Evolutionary conservation across 2,888 invertebrate species (phyloP).

Genomic region (Xestoiulus laeticollis): DNA sequence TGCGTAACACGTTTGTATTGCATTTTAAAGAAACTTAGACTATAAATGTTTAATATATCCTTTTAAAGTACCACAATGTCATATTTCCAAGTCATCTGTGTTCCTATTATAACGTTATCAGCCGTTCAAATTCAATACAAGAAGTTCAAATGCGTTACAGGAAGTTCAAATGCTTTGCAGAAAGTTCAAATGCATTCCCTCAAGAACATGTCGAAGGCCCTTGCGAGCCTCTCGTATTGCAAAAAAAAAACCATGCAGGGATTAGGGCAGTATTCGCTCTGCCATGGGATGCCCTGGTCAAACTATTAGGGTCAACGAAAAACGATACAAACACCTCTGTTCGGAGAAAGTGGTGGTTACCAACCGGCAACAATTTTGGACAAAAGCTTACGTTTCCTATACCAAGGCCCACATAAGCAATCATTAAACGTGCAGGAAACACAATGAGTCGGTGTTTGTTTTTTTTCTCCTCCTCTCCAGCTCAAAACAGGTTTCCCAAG

Average conservation of each 20-base stretch:
- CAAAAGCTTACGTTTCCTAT: constrained; percentile 18
- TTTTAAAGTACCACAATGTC: background rate
- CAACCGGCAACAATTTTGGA: background rate
- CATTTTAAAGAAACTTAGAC: background rate
- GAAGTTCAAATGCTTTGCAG: no score
- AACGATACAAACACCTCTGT: background rate
- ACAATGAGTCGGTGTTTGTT: constrained; percentile 7
- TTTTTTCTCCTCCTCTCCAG: background rate
- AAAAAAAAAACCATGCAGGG: background rate
- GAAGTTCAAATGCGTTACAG: no score
- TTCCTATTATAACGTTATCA: no score
- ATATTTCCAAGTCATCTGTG: background rate
- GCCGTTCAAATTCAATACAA: no score
- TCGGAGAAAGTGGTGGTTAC: background rate
- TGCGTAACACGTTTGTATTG: background rate
- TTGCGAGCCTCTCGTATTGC: background rate
- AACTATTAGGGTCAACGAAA: background rate
- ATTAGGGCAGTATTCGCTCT: background rate
- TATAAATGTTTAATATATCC: background rate
- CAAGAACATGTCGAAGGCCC: no score
- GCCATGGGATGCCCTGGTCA: background rate
- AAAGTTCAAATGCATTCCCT: no score
- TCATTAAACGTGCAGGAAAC: constrained; percentile 34
- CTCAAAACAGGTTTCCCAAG: constrained; percentile 24
- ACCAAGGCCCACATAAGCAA: constrained; percentile 32